Percentiles rank a stretch among this genome's conserved stretches.
Evolutionary conservation across 2,888 invertebrate species (phyloP).

Genomic region (Catonia carolina): DNA sequence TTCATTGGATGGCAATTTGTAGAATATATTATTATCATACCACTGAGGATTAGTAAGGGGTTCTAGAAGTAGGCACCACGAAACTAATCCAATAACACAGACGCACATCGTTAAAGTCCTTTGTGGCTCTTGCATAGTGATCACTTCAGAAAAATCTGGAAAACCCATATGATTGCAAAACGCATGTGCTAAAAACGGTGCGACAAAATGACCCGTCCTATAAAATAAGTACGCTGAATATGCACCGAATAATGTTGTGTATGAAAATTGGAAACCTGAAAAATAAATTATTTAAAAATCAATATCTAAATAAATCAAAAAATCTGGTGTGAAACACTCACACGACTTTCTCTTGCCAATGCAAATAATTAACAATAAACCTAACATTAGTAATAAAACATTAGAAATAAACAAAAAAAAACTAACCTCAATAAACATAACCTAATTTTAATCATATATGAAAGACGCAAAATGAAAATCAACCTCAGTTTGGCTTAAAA

Average conservation of each 20-base stretch:
- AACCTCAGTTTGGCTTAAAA: no score
- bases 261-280: conserved; percentile 75
- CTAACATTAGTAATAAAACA: no score
- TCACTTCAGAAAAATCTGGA: conserved; percentile 73
- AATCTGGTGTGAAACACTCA: no score
- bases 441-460: no score
- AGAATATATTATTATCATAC: conserved; percentile 42
- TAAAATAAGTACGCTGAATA: conserved; percentile 90
- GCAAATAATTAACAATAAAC: no score
- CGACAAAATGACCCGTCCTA: conserved; percentile 81
- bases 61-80: conserved; percentile 69
- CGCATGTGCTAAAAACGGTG: conserved; percentile 82
- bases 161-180: conserved; percentile 98
- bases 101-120: conserved; percentile 56
- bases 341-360: no score
- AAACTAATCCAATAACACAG: conserved; percentile 66
- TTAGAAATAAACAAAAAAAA: no score
- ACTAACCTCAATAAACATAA: no score
- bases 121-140: conserved; percentile 53
- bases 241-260: conserved; percentile 88
- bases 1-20: not conserved
- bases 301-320: no score
- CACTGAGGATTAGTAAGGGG: conserved; percentile 65
- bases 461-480: no score
- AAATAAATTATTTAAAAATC: no score